Conservation (phyloP, 2,888 invertebrate genomes). For the Cephus spinipes region DNA sequence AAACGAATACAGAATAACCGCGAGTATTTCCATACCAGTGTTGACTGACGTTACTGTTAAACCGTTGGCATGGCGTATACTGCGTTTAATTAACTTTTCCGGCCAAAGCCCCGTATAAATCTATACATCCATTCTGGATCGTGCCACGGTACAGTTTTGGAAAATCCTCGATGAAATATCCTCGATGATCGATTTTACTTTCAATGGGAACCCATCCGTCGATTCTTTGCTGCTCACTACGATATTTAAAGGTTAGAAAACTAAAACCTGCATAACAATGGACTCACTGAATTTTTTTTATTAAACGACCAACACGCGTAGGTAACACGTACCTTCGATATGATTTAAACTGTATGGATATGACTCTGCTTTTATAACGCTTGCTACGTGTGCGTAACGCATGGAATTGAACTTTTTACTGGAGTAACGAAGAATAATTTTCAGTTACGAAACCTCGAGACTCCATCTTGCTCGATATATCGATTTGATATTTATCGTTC, state of each 20-base stretch:
- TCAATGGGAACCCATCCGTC: not conserved
- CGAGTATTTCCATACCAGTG: not conserved
- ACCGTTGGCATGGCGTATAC: not conserved
- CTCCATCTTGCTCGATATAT: not conserved
- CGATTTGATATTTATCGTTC: not conserved
- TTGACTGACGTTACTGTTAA: not conserved
- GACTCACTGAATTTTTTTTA: not conserved
- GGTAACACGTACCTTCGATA: too few relatives aligned
- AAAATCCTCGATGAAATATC: not conserved
- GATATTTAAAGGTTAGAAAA: not conserved
- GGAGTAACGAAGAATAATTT: not conserved
- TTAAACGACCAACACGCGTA: not conserved
- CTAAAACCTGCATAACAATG: not conserved
- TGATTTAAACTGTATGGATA: not conserved
- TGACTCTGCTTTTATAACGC: not conserved
- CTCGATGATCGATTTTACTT: not conserved
- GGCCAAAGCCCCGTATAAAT: not conserved
- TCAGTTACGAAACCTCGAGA: not conserved
- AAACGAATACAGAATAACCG: not conserved
- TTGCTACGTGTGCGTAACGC: not conserved
- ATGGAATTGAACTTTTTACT: not conserved
- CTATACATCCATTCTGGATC: not conserved
- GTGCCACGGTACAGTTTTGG: not conserved
- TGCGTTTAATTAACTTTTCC: not conserved
- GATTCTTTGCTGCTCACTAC: not conserved